Conservation (phyloP, 2,113 vertebrate genomes). For the Corythornis vintsioides region DNA sequence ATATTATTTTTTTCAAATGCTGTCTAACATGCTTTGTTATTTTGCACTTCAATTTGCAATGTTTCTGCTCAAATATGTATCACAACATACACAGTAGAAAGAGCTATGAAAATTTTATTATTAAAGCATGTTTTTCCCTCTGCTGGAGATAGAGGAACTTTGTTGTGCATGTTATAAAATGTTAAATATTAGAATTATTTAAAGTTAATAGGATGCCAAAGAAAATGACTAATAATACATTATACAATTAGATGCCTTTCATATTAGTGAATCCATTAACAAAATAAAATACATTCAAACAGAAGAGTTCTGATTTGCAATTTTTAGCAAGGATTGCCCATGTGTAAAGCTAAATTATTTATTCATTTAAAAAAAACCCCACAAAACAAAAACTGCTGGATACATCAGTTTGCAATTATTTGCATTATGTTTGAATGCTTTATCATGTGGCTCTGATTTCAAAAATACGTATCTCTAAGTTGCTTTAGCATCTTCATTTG, state of each 20-base stretch:
- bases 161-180: conserved; percentile 77
- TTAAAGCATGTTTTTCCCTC: conserved; percentile 61
- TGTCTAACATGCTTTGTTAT: conserved; percentile 33
- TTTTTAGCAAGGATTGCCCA: conserved; percentile 74
- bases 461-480: conserved; percentile 60
- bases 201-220: conserved; percentile 82
- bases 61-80: conserved; percentile 66
- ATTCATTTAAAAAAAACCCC: conserved; percentile 31
- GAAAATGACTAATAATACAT: conserved; percentile 81
- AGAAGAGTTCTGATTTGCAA: conserved; percentile 75
- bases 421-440: conserved; percentile 76
- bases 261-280: conserved; percentile 81
- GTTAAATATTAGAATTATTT: conserved; percentile 81
- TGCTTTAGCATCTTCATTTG: conserved; percentile 28
- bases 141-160: conserved; percentile 70
- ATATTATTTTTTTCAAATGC: conserved; percentile 26
- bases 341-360: conserved; percentile 82
- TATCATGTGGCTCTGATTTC: conserved; percentile 65
- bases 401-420: conserved; percentile 77
- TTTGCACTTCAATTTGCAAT: conserved; percentile 54
- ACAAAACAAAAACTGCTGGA: conserved; percentile 36
- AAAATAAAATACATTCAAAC: conserved; percentile 78
- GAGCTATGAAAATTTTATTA: conserved; percentile 71
- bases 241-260: conserved; percentile 83
- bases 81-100: conserved; percentile 59